These are phyloP conservation scores for Eremophila alpestris DNA, from an alignment of 2,797 vertebrate species.

Conservation along the genomic window DNA sequence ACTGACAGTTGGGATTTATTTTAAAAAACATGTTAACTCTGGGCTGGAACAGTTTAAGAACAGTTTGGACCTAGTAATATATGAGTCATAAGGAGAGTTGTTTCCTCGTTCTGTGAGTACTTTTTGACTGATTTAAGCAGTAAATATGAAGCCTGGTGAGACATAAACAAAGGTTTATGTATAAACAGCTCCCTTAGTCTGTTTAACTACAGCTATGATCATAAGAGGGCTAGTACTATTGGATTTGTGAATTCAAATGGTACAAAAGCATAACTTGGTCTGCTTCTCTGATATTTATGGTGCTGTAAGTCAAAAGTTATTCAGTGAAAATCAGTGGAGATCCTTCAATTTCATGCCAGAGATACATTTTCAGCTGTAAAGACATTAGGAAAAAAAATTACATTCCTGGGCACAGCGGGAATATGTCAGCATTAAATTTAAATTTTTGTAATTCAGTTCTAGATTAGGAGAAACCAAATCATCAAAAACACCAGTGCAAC, in stretches of 20 bases:
- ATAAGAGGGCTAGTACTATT: neutral
- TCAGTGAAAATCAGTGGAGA: neutral
- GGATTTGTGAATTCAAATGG: neutral
- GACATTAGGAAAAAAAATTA: neutral
- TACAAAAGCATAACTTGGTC: neutral
- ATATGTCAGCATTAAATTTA: neutral
- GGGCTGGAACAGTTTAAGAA: neutral
- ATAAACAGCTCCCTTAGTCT: neutral
- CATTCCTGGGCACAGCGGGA: neutral
- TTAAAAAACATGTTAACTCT: neutral
- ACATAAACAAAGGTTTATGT: neutral
- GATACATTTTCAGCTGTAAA: neutral
- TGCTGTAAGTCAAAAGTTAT: neutral
- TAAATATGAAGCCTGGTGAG: neutral
- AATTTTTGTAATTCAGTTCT: neutral
- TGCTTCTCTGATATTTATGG: neutral
- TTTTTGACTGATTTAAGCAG: neutral
- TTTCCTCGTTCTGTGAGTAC: neutral
- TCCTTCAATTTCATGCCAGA: neutral
- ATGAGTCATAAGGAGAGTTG: neutral
- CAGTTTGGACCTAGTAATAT: neutral
- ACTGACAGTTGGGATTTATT: conserved; percentile 14
- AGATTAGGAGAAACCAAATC: neutral
- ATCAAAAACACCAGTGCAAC: neutral
- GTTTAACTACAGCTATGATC: neutral